These are phyloP conservation scores for Idris sp. DNA, from an alignment of 1,140 invertebrate species.

Conservation along the genomic window DNA sequence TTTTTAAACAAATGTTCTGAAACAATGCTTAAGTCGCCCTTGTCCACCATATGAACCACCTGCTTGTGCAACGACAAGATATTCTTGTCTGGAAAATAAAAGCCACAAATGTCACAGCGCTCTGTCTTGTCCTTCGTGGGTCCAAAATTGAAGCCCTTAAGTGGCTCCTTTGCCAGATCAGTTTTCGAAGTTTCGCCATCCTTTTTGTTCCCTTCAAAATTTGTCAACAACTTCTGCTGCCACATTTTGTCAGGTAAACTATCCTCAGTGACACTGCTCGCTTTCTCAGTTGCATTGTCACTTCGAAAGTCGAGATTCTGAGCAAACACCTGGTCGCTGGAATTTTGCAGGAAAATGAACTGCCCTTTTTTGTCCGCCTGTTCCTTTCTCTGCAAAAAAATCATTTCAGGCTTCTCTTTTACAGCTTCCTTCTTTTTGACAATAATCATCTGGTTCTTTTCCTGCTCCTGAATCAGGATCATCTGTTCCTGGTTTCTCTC, in stretches of 20 bases:
- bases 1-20: conserved; percentile 73
- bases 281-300: no score
- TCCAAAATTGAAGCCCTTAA: conserved; percentile 53
- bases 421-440: no score
- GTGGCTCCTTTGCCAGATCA: no score
- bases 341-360: conserved; percentile 59
- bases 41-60: conserved; percentile 83
- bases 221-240: conserved; percentile 13
- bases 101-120: conserved; percentile 84
- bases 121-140: conserved; percentile 71
- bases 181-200: no score
- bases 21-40: conserved; percentile 72
- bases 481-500: conserved; percentile 3
- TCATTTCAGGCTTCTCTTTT: conserved; percentile 12
- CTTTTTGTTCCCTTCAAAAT: conserved; percentile 21
- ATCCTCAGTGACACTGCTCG: neutral
- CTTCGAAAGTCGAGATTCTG: conserved; percentile 20
- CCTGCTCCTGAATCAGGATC: no score
- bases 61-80: conserved; percentile 86
- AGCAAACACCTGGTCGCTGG: conserved; percentile 32
- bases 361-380: conserved; percentile 18
- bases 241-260: conserved; percentile 15
- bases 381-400: conserved; percentile 5
- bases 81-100: conserved; percentile 83
- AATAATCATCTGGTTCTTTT: conserved; percentile 8